Percentiles rank a stretch among this genome's conserved stretches.
Conservation (phyloP, 2,888 invertebrate species). For the Pyrrhia umbra region DNA sequence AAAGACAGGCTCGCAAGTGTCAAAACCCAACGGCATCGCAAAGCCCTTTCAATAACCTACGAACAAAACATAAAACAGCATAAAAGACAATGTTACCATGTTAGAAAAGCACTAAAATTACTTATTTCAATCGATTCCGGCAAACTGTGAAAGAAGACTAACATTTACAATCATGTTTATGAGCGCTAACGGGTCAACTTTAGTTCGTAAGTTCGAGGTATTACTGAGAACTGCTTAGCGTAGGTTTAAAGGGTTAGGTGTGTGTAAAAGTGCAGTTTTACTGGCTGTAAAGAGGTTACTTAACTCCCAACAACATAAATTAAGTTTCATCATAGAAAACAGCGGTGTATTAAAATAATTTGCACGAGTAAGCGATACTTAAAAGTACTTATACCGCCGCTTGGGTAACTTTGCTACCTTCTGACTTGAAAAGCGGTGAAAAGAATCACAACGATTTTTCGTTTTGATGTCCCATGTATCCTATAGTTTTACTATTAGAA, state of each 20-base stretch:
- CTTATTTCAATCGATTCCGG: slow-evolving; percentile 45
- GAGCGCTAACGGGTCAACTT: slow-evolving; percentile 28
- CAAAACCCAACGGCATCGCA: slow-evolving; percentile 27
- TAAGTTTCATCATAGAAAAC: too few species aligned
- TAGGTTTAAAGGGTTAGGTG: slow-evolving; percentile 19
- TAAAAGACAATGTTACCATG: slow-evolving; percentile 22
- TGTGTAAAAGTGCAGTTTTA: background rate
- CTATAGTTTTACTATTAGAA: too few species aligned
- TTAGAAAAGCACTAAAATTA: slow-evolving; percentile 28
- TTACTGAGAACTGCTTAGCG: slow-evolving; percentile 2
- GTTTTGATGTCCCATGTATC: too few species aligned
- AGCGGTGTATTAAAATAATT: too few species aligned
- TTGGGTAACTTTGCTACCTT: too few species aligned
- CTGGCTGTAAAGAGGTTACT: background rate
- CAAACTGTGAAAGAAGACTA: slow-evolving; percentile 29
- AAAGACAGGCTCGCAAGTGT: slow-evolving; percentile 9
- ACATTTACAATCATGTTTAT: slow-evolving; percentile 36
- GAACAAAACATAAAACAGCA: slow-evolving; percentile 23
- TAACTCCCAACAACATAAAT: too few species aligned
- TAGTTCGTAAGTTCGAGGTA: slow-evolving; percentile 12
- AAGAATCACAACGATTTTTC: too few species aligned
- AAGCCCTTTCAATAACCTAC: slow-evolving; percentile 4
- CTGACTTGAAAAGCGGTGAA: too few species aligned
- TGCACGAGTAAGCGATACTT: too few species aligned
- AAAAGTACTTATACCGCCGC: too few species aligned